A percentile compares a stretch with the other conserved stretches of the same genome.
Conservation (phyloP, 2,888 invertebrate species). For the Steromphala cineraria region DNA sequence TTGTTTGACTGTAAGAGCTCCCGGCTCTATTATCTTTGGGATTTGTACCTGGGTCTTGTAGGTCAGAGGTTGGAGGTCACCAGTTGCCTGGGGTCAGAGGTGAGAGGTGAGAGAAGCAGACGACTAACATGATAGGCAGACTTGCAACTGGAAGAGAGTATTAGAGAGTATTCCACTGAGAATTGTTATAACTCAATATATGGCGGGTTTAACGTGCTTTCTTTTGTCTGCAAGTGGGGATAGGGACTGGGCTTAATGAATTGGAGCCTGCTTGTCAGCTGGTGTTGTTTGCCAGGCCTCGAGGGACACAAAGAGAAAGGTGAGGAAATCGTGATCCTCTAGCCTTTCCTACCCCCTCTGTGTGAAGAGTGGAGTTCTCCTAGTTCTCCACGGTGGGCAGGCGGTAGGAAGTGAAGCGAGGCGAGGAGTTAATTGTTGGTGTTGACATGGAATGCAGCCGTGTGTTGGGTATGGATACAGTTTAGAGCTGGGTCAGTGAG, state of each 20-base stretch:
- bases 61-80: constrained; percentile 13
- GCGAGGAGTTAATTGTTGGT: constrained; percentile 6
- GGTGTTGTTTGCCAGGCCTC: background rate
- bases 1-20: no score
- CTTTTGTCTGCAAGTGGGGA: background rate
- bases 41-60: constrained; percentile 5
- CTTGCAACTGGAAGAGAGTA: background rate
- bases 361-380: no score
- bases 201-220: background rate
- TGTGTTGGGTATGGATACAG: background rate
- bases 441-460: constrained; percentile 16
- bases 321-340: background rate
- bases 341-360: no score
- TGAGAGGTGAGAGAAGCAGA: constrained; percentile 1
- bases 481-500: constrained; percentile 15
- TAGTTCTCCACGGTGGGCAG: no score
- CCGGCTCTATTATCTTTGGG: background rate
- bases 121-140: background rate
- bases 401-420: background rate
- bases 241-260: background rate
- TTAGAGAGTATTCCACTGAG: background rate
- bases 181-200: background rate
- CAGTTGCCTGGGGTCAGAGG: background rate
- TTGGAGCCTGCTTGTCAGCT: background rate
- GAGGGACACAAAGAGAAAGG: background rate